Evolutionary conservation across 2,113 vertebrate genomes (phyloP), one percentile per base, ranked within the genome.

Genomic region (Halcyon malimbica): DNA sequence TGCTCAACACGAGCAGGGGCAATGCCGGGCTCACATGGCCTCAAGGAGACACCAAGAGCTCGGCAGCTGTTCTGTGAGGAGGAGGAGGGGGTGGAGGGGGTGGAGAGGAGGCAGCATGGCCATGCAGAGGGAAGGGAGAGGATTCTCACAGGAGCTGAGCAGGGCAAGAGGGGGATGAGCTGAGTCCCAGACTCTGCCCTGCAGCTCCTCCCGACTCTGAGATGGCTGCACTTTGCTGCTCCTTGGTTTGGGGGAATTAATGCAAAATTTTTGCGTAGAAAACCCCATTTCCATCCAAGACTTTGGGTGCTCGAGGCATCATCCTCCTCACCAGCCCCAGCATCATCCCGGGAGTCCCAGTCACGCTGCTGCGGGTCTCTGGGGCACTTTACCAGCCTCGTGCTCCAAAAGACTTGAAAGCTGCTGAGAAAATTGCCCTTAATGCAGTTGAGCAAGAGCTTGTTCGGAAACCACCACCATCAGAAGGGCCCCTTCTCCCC

Each of bases 351-450:
- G 25, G 18, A 16, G 23, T 11, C 31, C 56, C 74, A 18, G 2
- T 12, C 44, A 8, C 1, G 3, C 67, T 24, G 63, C 57, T 10
- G 57, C 1, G 7, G n/a, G 11, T 44, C 51, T 46, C 28, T 1
- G 1, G 62, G 46, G 28, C 19, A 5, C 42, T 11, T 16, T 2
- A 4, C 25, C 63, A 21, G 17, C 31, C 26, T 31, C 11, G 0
- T 13, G 14, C 50, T 59, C 57, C 76, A 20, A 48, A 39, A 15
- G 41, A 25, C 41, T 21, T 23, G 7, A 9, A 14, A 70, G 35
- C 28, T 7, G 18, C 26, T 11, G 31, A 44, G 62, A 24, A 28
- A 39, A 50, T 11, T 5, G 20, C 21, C 8, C 25, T 11, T 26
- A 16, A 26, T 2, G 19, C 53, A 35, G 46, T 25, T 25, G 44